Evolutionary conservation across 2,113 vertebrate genomes (phyloP).

Genomic region (Spilogale gracilis): DNA sequence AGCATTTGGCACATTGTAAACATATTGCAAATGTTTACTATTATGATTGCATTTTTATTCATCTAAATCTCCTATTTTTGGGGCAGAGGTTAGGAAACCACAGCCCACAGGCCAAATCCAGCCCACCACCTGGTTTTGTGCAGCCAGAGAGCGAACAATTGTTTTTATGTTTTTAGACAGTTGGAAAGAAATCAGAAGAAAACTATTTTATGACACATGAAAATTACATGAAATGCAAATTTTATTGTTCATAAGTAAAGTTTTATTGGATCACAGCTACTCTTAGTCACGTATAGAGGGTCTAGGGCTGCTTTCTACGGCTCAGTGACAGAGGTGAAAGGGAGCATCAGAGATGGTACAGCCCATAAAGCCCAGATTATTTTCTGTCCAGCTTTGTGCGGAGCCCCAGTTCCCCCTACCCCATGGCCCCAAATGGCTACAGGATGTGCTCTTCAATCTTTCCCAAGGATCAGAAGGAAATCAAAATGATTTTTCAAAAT

Average conservation of each 20-base stretch:
- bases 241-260: not conserved
- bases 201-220: not conserved
- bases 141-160: not conserved
- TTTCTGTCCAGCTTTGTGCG: not conserved
- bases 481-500: conserved; percentile 66
- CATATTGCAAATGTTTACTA: not conserved
- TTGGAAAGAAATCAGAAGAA: not conserved
- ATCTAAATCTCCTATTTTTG: not conserved
- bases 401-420: not conserved
- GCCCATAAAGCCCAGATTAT: not conserved
- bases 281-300: accelerated
- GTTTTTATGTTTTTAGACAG: not conserved
- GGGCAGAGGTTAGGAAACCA: not conserved
- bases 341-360: accelerated
- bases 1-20: conserved; percentile 1
- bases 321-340: not conserved
- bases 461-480: conserved; percentile 19
- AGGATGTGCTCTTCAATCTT: not conserved
- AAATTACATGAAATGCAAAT: conserved; percentile 19
- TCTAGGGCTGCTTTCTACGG: not conserved
- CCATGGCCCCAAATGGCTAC: too few species aligned
- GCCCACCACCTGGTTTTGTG: not conserved
- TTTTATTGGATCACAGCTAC: not conserved
- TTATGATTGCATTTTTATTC: not conserved
- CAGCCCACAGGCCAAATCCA: not conserved